Evolutionary conservation across 53 echinoderm and acorn worm species (phyloP).

Genomic region (Actinopyga echinites): DNA sequence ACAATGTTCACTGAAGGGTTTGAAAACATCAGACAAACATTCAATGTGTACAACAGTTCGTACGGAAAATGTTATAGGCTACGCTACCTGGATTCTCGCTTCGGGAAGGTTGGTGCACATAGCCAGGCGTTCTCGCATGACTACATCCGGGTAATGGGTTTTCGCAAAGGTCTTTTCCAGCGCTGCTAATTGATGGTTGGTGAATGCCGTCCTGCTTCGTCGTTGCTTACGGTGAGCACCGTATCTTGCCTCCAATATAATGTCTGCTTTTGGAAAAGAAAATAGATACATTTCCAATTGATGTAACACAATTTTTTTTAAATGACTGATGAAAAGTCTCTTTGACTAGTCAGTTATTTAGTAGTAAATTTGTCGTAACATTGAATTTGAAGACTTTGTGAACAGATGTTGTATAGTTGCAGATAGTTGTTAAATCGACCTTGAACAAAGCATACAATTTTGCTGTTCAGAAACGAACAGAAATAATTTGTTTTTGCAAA

Average conservation of each 20-base stretch:
- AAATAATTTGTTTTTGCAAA: too few relatives aligned
- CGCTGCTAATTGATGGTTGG: constrained; percentile 97
- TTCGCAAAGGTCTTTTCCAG: constrained; percentile 98
- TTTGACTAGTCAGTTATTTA: too few relatives aligned
- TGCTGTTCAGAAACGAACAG: too few relatives aligned
- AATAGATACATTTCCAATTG: constrained; percentile 44
- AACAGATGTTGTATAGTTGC: too few relatives aligned
- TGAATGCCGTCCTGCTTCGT: constrained; percentile 98
- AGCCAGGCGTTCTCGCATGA: constrained; percentile 91
- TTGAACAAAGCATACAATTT: too few relatives aligned
- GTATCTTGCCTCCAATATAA: constrained; percentile 95
- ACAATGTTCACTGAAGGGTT: background rate
- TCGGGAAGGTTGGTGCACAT: constrained; percentile 99
- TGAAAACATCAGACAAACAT: background rate
- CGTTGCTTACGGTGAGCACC: constrained; percentile 96
- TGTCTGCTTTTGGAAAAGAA: constrained; percentile 62
- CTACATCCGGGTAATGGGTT: constrained; percentile 99
- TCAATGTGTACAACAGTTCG: background rate
- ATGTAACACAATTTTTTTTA: background rate
- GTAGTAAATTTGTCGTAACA: too few relatives aligned
- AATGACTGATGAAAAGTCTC: background rate
- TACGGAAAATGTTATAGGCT: background rate
- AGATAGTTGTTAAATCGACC: too few relatives aligned
- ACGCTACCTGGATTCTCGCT: constrained; percentile 87
- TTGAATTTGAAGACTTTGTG: too few relatives aligned